Evolutionary conservation across 2,888 invertebrate species (phyloP).

Genomic region (Eupithecia tripunctaria): DNA sequence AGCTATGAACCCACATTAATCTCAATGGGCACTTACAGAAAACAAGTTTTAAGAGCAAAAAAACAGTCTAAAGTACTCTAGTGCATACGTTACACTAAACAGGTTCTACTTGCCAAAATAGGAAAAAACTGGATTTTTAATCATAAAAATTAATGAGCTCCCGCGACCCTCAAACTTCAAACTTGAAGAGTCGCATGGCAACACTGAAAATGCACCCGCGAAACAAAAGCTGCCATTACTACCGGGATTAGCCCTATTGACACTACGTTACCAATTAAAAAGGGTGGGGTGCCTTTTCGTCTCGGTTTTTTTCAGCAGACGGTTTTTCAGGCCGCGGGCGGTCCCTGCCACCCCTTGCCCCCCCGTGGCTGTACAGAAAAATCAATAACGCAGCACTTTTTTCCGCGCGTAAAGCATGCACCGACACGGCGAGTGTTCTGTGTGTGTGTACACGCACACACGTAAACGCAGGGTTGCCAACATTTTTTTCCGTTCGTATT

Average conservation of each 20-base stretch:
- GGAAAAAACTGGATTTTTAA: constrained; percentile 4
- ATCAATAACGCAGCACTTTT: constrained; percentile 86
- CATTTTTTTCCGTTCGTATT: constrained; percentile 70
- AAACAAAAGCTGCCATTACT: constrained; percentile 82
- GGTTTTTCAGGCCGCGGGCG: constrained; percentile 84
- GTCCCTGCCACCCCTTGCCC: constrained; percentile 57
- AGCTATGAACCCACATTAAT: background rate
- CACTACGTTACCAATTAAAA: constrained; percentile 85
- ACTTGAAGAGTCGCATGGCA: constrained; percentile 60
- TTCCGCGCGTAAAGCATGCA: constrained; percentile 85
- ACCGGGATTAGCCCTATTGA: constrained; percentile 83
- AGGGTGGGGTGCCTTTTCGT: constrained; percentile 84
- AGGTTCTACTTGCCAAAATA: background rate
- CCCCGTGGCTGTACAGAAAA: constrained; percentile 81
- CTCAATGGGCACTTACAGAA: background rate
- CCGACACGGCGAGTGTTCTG: constrained; percentile 66
- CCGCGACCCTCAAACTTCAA: constrained; percentile 21
- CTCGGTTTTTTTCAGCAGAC: constrained; percentile 84
- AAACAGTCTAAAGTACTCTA: background rate
- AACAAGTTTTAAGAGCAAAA: background rate
- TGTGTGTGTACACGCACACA: constrained; percentile 71
- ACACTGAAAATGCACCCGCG: constrained; percentile 80
- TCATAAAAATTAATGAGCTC: constrained; percentile 18
- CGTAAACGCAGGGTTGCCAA: constrained; percentile 65
- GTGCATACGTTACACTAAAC: background rate